A percentile compares a stretch with the other conserved stretches of the same genome.
Evolutionary conservation across 2,113 vertebrate genomes (phyloP).

Genomic region (Alaudala cheleensis): DNA sequence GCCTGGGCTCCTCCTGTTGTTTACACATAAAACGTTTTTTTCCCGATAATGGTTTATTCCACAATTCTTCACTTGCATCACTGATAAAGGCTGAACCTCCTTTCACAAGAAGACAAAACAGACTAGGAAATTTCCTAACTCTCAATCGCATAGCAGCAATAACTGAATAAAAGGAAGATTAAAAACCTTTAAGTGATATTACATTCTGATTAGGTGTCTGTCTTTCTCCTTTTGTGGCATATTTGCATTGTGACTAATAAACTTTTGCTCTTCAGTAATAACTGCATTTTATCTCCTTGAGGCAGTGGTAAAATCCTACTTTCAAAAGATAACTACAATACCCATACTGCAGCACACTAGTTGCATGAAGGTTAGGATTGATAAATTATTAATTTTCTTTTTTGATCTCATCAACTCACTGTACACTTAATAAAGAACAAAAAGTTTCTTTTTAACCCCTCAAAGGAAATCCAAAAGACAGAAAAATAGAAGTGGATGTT

Average conservation of each 20-base stretch:
- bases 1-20: background rate
- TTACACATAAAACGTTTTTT: background rate
- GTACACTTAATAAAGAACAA: background rate
- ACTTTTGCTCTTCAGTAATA: background rate
- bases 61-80: background rate
- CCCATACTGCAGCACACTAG: background rate
- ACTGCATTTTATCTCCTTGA: background rate
- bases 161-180: background rate
- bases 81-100: background rate
- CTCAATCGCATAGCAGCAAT: background rate
- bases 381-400: background rate
- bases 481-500: background rate
- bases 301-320: background rate
- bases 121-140: background rate
- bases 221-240: background rate
- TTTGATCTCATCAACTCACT: background rate
- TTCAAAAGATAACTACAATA: background rate
- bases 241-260: background rate
- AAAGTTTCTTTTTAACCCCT: background rate
- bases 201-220: background rate
- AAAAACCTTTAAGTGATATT: background rate
- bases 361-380: background rate
- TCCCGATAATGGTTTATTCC: background rate
- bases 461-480: background rate
- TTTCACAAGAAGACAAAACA: background rate